Evolutionary conservation across 2,113 vertebrate species (phyloP), one percentile per base, ranked within the genome.

Genomic region (Microcebus murinus): DNA sequence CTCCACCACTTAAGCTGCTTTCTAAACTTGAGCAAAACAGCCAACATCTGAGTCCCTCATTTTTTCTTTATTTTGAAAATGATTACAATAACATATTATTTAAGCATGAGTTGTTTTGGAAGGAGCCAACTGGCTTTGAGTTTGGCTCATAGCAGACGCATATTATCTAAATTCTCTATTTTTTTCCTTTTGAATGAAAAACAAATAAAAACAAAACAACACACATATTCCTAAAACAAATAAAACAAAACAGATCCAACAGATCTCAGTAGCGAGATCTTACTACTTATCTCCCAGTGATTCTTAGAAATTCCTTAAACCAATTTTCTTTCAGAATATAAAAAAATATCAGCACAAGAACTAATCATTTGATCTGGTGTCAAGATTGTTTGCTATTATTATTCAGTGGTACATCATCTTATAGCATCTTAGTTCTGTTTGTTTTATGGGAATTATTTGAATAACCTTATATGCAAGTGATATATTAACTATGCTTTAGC

Each of bases 61-160:
- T 80, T 88, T 50, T 79, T 55, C 39, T 34, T 74, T 84, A 20
- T 68, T 90, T 96, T 59, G 11, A 36, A 96, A 83, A 73, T 31
- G 52, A 83, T 92, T 65, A 15, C 61, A 45, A 21, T 71, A 63
- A 63, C 48, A 85, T 23, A 59, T 70, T 70, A 50, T 94, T 36
- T 73, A 52, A 27, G 59, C 59, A 27, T 70, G 67, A 76, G 68
- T 76, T 91, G 11, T 45, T 86, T 96, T 61, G 39, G 27, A 93
- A 90, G 50, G 31, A 83, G 68, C 29, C 45, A 67, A 45, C 27
- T 84, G 65, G 31, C 84, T 48, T 21, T 59, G 50, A 88, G n/a
- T 45, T 83, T 87, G 79, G 77, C n/a, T 94, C 81, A 87, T 9
- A 90, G 36, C 45, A 88, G 92, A 80, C 65, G 10, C 52, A 23